Percentiles rank a stretch among this genome's conserved stretches.
These are phyloP conservation scores for Onthophagus sagittarius DNA, from an alignment of 2,888 invertebrate species.

Conservation along the genomic window DNA sequence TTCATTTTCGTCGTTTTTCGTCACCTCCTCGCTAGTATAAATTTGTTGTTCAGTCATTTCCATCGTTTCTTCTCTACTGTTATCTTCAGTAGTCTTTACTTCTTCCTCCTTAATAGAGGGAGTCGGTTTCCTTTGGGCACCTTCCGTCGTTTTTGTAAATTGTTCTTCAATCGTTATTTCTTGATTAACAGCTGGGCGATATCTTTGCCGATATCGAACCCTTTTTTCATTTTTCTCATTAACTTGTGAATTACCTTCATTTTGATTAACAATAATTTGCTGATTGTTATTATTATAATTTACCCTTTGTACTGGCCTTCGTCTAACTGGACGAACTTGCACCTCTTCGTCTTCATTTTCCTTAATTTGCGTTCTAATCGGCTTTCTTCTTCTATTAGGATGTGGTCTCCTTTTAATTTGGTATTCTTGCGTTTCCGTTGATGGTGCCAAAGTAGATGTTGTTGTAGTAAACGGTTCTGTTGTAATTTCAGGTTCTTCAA, in stretches of 20 bases:
- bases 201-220: slow-evolving; percentile 30
- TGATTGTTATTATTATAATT: slow-evolving; percentile 22
- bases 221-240: slow-evolving; percentile 25
- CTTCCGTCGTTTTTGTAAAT: slow-evolving; percentile 7
- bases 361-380: slow-evolving; percentile 23
- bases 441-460: slow-evolving; percentile 1
- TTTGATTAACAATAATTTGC: neutral
- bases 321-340: slow-evolving; percentile 19
- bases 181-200: slow-evolving; percentile 26
- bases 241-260: neutral
- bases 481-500: slow-evolving; percentile 7
- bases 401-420: slow-evolving; percentile 26
- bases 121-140: slow-evolving; percentile 11
- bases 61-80: slow-evolving; percentile 18
- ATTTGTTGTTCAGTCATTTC: slow-evolving; percentile 14
- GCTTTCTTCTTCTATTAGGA: slow-evolving; percentile 30
- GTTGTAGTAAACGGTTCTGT: slow-evolving; percentile 27
- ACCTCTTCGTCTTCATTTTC: slow-evolving; percentile 34
- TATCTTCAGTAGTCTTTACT: slow-evolving; percentile 11
- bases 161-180: slow-evolving; percentile 16
- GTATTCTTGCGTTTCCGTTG: slow-evolving; percentile 20
- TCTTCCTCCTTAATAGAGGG: slow-evolving; percentile 4
- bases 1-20: neutral
- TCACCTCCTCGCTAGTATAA: neutral
- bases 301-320: slow-evolving; percentile 30